Evolutionary conservation across 2,888 invertebrate species (phyloP), one percentile per base, ranked within the genome.

Genomic region (Tetheella fluctuosa): DNA sequence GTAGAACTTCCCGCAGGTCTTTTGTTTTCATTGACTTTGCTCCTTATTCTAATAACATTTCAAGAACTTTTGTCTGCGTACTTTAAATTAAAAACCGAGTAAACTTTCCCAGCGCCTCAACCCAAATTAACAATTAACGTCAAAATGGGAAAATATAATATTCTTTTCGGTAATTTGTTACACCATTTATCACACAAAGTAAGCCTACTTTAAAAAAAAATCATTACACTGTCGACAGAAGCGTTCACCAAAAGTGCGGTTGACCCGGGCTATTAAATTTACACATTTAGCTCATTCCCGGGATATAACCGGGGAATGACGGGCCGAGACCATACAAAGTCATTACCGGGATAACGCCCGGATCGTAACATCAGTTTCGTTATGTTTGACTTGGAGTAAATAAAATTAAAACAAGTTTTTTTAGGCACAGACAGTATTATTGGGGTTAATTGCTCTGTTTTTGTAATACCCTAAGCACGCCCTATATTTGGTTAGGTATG

Each of bases 281-380:
- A 52, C 60, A 60, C 60, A 60, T 60, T 60, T 57, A 20, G 4
- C 39, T 52, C 25, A 57, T 60, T 37, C 60, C 57, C 48, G 60
- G 60, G 12, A 7, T 3, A 48, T 37, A 3, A 17, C 34, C 54
- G 54, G 54, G 8, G 23, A 23, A 28, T n/a, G 53, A 52, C 52
- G 17, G 20, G 17, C 15, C 13, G 13, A 7, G 3, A 17, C 17
- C 20, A 20, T 20, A 37, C 20, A 34, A 6, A 23, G 34, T 37
- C 55, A 55, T 55, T 55, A 55, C 34, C 48, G 54, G 54, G 30
- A 30, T 54, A 54, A 54, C 17, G 28, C 30, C 10, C 17, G 12
- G 20, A 17, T 48, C 10, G 48, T 20, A 20, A 17, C 48, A 20
- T 48, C 48, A 48, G 17, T 48, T 34, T 13, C 13, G 34, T 34